Conservation (phyloP, 2,113 vertebrate genomes). For the Carettochelys insculpta region DNA sequence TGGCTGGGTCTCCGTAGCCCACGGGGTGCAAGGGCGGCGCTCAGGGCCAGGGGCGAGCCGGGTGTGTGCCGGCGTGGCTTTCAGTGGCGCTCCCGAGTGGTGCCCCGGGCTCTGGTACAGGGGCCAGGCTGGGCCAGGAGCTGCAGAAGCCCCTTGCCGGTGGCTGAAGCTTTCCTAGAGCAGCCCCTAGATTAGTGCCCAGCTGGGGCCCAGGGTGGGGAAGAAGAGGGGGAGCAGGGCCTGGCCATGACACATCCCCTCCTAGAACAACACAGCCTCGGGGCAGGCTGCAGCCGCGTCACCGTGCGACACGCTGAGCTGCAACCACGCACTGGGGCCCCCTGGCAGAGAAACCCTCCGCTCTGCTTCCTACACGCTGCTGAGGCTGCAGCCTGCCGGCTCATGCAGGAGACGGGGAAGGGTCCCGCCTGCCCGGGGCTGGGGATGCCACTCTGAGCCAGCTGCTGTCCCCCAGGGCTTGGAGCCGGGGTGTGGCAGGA, state of each 20-base stretch:
- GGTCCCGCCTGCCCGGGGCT: background rate
- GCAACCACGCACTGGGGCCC: conserved; percentile 17
- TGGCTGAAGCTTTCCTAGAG: background rate
- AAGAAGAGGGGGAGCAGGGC: background rate
- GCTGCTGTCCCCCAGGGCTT: too few relatives aligned
- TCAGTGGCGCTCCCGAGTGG: background rate
- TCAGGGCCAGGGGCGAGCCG: background rate
- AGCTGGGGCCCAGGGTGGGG: background rate
- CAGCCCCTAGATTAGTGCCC: accelerated
- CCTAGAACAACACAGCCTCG: conserved; percentile 54
- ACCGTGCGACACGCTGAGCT: conserved; percentile 66
- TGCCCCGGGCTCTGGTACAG: too few relatives aligned
- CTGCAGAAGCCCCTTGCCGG: too few relatives aligned
- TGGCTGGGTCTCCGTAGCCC: background rate
- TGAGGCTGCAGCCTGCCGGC: background rate
- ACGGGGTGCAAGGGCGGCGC: background rate
- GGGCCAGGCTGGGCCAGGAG: background rate
- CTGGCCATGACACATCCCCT: background rate
- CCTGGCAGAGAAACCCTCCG: background rate
- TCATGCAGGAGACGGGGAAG: background rate
- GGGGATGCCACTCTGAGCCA: accelerated
- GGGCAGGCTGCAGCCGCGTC: conserved; percentile 44
- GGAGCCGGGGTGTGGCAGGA: background rate
- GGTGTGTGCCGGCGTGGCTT: background rate
- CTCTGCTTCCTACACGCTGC: background rate